Evolutionary conservation across 2,113 vertebrate genomes (phyloP).

Genomic region (Sphaerodactylus townsendi): DNA sequence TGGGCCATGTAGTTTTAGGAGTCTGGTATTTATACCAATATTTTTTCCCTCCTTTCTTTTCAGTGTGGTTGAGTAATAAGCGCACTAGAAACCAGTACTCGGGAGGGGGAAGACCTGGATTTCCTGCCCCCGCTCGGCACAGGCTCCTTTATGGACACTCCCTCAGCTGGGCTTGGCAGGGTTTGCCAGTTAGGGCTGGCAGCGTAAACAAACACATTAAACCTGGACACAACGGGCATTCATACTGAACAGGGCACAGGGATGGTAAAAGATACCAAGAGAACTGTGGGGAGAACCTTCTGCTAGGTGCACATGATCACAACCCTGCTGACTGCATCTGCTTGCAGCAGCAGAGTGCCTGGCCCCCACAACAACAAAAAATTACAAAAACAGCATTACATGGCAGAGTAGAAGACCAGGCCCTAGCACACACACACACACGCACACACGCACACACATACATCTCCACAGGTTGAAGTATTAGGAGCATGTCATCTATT

Average conservation of each 20-base stretch:
- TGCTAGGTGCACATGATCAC: neutral
- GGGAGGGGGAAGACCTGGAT: neutral
- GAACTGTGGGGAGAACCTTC: neutral
- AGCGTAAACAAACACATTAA: conserved; percentile 16
- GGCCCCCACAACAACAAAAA: neutral
- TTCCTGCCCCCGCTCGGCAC: neutral
- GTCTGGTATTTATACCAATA: neutral
- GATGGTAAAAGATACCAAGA: neutral
- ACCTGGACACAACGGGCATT: neutral
- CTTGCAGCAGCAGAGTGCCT: neutral
- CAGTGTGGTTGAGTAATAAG: neutral
- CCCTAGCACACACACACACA: neutral
- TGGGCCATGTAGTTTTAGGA: neutral
- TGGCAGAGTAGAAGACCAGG: conserved; percentile 3
- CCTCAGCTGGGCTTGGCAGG: conserved; percentile 26
- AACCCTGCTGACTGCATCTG: neutral
- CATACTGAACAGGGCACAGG: neutral
- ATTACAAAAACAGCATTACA: neutral
- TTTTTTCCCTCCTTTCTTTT: neutral
- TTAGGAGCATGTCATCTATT: neutral
- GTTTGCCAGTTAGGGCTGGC: conserved; percentile 16
- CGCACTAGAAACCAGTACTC: neutral
- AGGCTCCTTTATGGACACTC: neutral
- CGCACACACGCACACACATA: neutral
- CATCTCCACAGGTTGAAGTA: neutral